phyloP scores from a whole-genome alignment of 1,140 invertebrate species.

The Leptinotarsa defecta region DNA sequence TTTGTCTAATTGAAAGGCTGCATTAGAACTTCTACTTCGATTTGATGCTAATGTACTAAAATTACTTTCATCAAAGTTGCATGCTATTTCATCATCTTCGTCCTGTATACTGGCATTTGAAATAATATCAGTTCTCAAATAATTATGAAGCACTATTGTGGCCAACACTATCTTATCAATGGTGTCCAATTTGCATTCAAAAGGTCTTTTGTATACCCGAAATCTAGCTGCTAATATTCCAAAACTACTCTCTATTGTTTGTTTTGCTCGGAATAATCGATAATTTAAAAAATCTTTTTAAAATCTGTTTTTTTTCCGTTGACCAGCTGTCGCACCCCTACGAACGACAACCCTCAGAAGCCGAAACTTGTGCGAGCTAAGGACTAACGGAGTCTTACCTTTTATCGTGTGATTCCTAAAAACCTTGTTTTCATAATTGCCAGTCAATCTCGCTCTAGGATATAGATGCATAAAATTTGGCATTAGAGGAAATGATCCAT shows the following conservation, averaged over 20 bases:
- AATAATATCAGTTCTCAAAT: slow-evolving; percentile 23
- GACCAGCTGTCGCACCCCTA: too few relatives aligned
- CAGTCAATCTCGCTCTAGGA: slow-evolving; percentile 45
- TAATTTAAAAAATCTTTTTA: too few relatives aligned
- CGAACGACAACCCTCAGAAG: too few relatives aligned
- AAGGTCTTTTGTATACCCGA: slow-evolving; percentile 48
- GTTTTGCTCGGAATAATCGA: slow-evolving; percentile 20
- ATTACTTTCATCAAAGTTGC: not conserved
- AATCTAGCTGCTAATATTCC: slow-evolving; percentile 27
- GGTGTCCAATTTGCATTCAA: slow-evolving; percentile 46
- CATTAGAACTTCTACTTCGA: slow-evolving; percentile 8
- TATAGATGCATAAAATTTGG: slow-evolving; percentile 57
- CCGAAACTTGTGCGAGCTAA: too few relatives aligned
- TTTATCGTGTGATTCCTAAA: too few relatives aligned
- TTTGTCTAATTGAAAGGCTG: slow-evolving; percentile 22
- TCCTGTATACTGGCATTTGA: not conserved
- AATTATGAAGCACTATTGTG: slow-evolving; percentile 26
- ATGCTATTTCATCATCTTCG: not conserved
- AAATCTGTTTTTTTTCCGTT: too few relatives aligned
- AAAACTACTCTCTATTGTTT: slow-evolving; percentile 23
- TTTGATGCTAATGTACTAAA: not conserved
- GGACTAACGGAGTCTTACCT: too few relatives aligned
- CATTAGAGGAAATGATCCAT: slow-evolving; percentile 57
- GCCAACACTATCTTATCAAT: slow-evolving; percentile 23
- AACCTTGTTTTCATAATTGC: slow-evolving; percentile 12